These are phyloP conservation scores for Cheirogaleus medius DNA, from an alignment of 2,113 vertebrate species.

Conservation along the genomic window DNA sequence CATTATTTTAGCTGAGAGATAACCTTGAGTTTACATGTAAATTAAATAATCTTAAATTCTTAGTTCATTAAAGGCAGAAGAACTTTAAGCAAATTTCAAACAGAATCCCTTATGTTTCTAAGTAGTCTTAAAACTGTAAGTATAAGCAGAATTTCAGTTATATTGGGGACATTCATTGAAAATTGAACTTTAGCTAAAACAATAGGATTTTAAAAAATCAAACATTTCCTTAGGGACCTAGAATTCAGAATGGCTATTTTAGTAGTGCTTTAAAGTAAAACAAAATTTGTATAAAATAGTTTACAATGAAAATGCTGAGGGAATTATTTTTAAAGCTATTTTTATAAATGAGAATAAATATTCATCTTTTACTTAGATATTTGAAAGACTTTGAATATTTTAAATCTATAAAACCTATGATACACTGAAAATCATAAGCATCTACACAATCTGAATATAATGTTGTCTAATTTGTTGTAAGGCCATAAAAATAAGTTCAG, in stretches of 20 bases:
- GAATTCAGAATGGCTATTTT: neutral
- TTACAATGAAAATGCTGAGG: neutral
- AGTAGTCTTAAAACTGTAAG: constrained; percentile 10
- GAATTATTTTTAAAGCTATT: neutral
- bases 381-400: constrained; percentile 2
- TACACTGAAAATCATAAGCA: neutral
- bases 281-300: neutral
- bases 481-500: neutral
- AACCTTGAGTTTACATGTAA: neutral
- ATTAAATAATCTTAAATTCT: neutral
- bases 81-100: constrained; percentile 6
- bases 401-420: neutral
- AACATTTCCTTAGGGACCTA: neutral
- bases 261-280: neutral
- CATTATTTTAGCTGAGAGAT: neutral
- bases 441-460: neutral
- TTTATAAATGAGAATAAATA: constrained; percentile 12
- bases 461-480: neutral
- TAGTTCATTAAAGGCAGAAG: neutral
- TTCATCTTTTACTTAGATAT: constrained; percentile 29
- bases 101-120: neutral
- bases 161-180: neutral
- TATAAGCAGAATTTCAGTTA: constrained; percentile 9
- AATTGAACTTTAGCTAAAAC: constrained; percentile 29
- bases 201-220: neutral